phyloP scores from a whole-genome alignment of 2,113 vertebrate species.

The Mormyrus lacerda region DNA sequence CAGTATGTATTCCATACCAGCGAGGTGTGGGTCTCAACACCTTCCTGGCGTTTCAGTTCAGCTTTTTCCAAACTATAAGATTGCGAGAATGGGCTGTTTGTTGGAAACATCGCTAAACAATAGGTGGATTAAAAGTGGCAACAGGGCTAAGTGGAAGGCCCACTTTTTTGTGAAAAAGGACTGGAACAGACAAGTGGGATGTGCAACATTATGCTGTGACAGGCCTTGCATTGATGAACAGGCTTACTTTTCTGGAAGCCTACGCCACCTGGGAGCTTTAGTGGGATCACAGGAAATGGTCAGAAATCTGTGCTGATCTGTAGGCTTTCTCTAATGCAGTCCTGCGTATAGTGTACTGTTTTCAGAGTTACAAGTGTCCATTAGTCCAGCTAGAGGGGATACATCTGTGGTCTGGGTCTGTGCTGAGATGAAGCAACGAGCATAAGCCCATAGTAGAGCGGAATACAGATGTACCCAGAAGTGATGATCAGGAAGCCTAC shows the following conservation, averaged over 20 bases:
- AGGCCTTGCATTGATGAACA: background rate
- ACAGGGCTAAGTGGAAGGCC: conserved; percentile 12
- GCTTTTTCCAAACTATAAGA: background rate
- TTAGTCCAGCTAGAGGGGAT: background rate
- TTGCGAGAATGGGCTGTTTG: background rate
- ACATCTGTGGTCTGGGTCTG: background rate
- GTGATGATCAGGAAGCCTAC: background rate
- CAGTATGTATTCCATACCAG: background rate
- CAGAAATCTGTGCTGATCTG: background rate
- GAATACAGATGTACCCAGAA: background rate
- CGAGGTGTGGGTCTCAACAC: background rate
- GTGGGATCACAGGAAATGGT: conserved; percentile 2
- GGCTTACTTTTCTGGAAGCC: background rate
- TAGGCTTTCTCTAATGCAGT: background rate
- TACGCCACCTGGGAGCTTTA: background rate
- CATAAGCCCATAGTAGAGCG: background rate
- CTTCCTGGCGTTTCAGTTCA: background rate
- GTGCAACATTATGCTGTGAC: background rate
- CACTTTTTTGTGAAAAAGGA: conserved; percentile 17
- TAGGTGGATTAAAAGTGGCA: conserved; percentile 18
- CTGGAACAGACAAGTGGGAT: conserved; percentile 6
- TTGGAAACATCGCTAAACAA: background rate
- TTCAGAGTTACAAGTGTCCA: background rate
- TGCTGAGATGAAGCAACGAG: background rate
- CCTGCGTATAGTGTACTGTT: background rate